Base-by-base conservation (phyloP, 2,888 invertebrate species). In the Drosophila planitibia region DNA sequence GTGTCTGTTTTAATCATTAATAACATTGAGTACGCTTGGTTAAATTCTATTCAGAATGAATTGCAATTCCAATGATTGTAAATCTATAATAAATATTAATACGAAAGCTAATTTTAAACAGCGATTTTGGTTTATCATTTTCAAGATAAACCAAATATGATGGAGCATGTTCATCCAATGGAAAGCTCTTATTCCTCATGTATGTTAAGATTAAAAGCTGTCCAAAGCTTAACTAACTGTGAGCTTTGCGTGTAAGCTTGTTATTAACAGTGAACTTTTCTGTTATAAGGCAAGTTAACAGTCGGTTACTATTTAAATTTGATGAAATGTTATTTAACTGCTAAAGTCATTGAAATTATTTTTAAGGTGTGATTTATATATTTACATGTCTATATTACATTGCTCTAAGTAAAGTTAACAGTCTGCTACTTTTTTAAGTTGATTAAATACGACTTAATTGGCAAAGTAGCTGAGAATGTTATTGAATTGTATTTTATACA, bases 271-370 rank as follows among this genome's bases (percentile, higher is more conserved):
- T 30, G 0, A 4, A 6, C 6, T 7, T 1, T 16, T 6, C 19
- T 77, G 68, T 65, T 72, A 69, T 25, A n/a, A 0, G 3, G 3
- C 10, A 47, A 66, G 57, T 35, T 71, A 80, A 71, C 32, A 62
- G 59, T 2, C 59, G 22, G 41, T 72, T 53, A 35, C 4, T 7
- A 33, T 51, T 68, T 12, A 44, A 67, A 65, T 5, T 12, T 12
- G 14, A 12, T 9, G 1, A 12, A 16, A 7, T 16, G 4, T 10
- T 37, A 12, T 44, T 25, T n/a, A 44, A 1, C 2, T 12, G 16
- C 19, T 28, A 6, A 22, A 30, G 0, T 6, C 1, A 6, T 4
- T 33, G 4, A 28, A 37, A 3, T 7, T 0, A 7, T 16, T 35
- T 5, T 10, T 2, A n/a, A 16, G 16, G 14, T 54, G 19, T 1